Evolutionary conservation across 2,888 invertebrate species (phyloP).

Genomic region (Drosophila kanekoi): DNA sequence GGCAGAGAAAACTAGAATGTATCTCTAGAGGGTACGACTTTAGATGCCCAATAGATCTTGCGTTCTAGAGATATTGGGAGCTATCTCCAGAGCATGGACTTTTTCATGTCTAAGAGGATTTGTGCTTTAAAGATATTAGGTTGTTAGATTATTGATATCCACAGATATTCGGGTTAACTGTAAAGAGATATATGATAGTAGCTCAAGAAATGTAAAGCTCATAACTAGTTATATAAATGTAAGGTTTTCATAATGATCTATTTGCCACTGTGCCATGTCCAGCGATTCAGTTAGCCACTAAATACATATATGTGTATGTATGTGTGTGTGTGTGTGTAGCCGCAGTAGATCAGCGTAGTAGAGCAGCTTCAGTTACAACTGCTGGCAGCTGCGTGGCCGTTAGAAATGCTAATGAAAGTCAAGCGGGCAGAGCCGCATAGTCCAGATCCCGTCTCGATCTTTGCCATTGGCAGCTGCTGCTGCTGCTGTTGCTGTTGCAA

Average conservation of each 20-base stretch:
- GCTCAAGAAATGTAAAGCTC: background rate
- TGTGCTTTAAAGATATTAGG: too few species aligned
- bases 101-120: too few species aligned
- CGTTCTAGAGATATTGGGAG: too few species aligned
- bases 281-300: constrained; percentile 37
- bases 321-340: constrained; percentile 35
- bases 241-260: constrained; percentile 2
- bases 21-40: too few species aligned
- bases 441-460: constrained; percentile 41
- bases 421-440: constrained; percentile 48
- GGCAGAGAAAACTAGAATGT: too few species aligned
- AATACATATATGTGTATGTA: constrained; percentile 2
- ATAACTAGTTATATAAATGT: background rate
- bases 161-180: too few species aligned
- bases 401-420: constrained; percentile 81
- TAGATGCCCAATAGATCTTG: background rate
- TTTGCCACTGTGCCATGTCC: constrained; percentile 44
- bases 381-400: constrained; percentile 78
- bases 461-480: constrained; percentile 54
- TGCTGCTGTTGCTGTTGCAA: constrained; percentile 52
- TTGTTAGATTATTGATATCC: too few species aligned
- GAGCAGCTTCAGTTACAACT: constrained; percentile 50
- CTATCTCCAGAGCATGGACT: too few species aligned
- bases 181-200: background rate
- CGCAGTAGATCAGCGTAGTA: constrained; percentile 46